These are phyloP conservation scores for Patella caerulea DNA, from an alignment of 2,888 invertebrate species.

Conservation along the genomic window DNA sequence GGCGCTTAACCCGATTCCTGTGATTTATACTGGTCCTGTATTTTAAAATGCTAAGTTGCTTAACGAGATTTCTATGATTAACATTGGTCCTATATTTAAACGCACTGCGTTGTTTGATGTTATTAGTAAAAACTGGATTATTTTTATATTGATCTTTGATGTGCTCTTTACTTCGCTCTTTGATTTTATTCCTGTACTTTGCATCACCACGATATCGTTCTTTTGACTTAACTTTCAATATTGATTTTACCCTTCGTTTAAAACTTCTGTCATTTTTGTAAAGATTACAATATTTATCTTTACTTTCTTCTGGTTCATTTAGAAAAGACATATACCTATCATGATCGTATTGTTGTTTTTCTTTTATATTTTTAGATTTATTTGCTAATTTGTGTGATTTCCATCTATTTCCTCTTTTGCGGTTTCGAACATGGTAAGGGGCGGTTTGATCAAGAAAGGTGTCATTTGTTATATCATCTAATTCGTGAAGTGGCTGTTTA, in stretches of 20 bases:
- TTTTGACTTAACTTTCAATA: not conserved
- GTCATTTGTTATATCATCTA: too few relatives aligned
- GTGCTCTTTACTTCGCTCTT: not conserved
- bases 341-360: too few relatives aligned
- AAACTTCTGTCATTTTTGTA: not conserved
- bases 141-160: too few relatives aligned
- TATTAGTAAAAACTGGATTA: not conserved
- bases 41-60: not conserved
- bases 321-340: too few relatives aligned
- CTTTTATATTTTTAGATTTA: too few relatives aligned
- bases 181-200: not conserved
- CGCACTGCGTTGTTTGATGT: not conserved
- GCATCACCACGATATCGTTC: not conserved
- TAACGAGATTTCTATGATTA: not conserved
- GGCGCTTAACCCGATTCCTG: not conserved
- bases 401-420: too few relatives aligned
- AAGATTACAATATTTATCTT: too few relatives aligned
- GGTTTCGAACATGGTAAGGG: too few relatives aligned
- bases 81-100: not conserved
- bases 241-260: not conserved
- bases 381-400: too few relatives aligned
- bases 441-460: too few relatives aligned
- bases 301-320: too few relatives aligned
- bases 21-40: not conserved
- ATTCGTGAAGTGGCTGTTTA: too few relatives aligned